phyloP scores from a whole-genome alignment of 2,113 vertebrate genomes.

The Neogobius melanostomus region DNA sequence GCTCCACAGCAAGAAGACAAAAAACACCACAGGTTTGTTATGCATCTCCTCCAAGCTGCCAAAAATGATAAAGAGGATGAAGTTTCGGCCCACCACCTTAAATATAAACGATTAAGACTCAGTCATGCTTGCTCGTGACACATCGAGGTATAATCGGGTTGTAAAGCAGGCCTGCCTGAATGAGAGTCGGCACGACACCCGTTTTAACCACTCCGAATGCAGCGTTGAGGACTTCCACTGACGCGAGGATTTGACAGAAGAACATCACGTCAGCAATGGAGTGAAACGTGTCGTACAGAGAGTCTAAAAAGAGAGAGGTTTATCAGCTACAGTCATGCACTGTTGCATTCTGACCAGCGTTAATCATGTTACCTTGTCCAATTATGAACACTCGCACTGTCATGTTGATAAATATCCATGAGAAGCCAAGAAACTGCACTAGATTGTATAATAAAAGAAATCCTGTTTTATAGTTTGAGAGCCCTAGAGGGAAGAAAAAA shows the following conservation, averaged over 20 bases:
- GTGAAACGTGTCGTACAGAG: conserved; percentile 92
- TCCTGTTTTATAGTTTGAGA: conserved; percentile 82
- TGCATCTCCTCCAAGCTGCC: conserved; percentile 92
- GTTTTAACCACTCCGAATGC: conserved; percentile 85
- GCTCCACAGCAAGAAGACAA: conserved; percentile 94
- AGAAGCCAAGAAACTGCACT: conserved; percentile 95
- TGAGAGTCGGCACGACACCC: conserved; percentile 79
- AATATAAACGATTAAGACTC: conserved; percentile 5
- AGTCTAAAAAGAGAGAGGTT: conserved; percentile 76
- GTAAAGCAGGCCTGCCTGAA: conserved; percentile 78
- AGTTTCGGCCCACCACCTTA: conserved; percentile 89
- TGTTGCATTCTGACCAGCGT: background rate
- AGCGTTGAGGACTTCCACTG: conserved; percentile 87
- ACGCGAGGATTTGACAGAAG: conserved; percentile 90
- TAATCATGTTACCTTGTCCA: conserved; percentile 82
- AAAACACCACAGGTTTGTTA: conserved; percentile 88
- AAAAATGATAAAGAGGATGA: conserved; percentile 90
- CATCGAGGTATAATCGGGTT: background rate
- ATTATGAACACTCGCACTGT: conserved; percentile 90
- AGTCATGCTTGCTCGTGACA: background rate
- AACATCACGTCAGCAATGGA: conserved; percentile 90
- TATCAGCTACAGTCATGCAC: background rate
- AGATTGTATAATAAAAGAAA: conserved; percentile 92
- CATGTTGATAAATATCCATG: conserved; percentile 97
- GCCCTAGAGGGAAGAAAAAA: conserved; percentile 53